Percentiles rank a stretch among this genome's conserved stretches.
Evolutionary conservation across 2,113 vertebrate genomes (phyloP).

Genomic region (Sorex fumeus): DNA sequence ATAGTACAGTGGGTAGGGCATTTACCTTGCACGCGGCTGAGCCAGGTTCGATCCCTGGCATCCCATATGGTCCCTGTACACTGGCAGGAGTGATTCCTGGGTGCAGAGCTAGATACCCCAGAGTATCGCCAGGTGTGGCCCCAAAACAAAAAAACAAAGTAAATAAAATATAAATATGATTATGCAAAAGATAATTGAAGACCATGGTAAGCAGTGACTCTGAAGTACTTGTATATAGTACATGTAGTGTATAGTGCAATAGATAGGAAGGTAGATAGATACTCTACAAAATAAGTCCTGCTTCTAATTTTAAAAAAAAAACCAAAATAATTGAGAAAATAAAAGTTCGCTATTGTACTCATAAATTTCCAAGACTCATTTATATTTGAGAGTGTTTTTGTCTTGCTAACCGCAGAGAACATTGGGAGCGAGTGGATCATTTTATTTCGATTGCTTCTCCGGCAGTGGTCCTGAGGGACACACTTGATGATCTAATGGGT

Average conservation of each 20-base stretch:
- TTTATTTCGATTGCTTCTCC: conserved; percentile 79
- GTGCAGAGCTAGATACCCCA: no score
- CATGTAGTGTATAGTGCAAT: neutral
- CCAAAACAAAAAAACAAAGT: no score
- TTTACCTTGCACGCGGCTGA: no score
- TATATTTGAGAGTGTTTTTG: conserved; percentile 75
- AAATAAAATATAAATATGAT: neutral
- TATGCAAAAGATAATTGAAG: neutral
- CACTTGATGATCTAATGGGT: conserved; percentile 83
- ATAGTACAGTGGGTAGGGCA: no score
- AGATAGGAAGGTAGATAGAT: neutral
- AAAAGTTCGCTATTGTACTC: conserved; percentile 62
- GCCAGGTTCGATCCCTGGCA: no score
- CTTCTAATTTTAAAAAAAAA: conserved; percentile 30
- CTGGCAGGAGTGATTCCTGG: no score
- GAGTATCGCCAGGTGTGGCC: no score
- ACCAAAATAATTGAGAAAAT: conserved; percentile 54
- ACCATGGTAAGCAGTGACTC: neutral
- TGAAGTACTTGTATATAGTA: neutral
- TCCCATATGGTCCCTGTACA: no score
- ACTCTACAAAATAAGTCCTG: conserved; percentile 24
- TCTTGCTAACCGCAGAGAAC: conserved; percentile 76
- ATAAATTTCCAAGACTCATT: conserved; percentile 69
- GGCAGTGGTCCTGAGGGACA: conserved; percentile 73
- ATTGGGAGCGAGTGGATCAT: conserved; percentile 64